Evolutionary conservation across 1,140 invertebrate genomes (phyloP), one percentile per base, ranked within the genome.

Genomic region (Phymastichus coffea): DNA sequence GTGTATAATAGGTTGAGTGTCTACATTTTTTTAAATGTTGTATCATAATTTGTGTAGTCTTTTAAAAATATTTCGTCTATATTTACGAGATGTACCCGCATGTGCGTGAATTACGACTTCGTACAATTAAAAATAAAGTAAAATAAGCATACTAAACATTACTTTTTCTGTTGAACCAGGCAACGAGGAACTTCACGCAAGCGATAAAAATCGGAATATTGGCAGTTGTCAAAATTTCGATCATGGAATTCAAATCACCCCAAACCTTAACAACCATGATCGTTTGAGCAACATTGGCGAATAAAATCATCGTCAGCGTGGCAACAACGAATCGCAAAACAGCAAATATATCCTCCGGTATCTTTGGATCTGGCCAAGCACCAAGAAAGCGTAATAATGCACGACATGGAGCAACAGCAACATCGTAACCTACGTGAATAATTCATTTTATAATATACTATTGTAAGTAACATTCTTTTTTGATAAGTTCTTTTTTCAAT

Each of bases 221-320:
- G 20, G 51, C 41, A 12, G 28, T 64, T 57, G 37, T 62, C 33
- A 53, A 58, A 47, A 51, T 61, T 49, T 63, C 66, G 3, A 64
- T 68, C 4, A 64, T 22, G 1, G 37, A 47, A 25, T 68, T 56
- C 19, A 66, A 58, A 28, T 66, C 20, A 25, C 54, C 57, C 54
- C 57, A 55, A 14, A 63, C 35, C 35, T 61, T 22, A 1, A 44
- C 22, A 14, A 61, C 20, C 37, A 51, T 64, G 4, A 49, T 58
- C 8, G 62, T 61, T 60, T 64, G 64, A 9, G 64, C 28, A 20
- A 63, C 12, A 37, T 57, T 63, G 10, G 59, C 28, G 28, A 33
- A 33, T 33, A 33, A 7, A 6, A 33, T 6, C 6, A 33, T 33
- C 28, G 28, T 33, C 12, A 33, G 12, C 6, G 28, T 7, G 12